A percentile compares a stretch with the other conserved stretches of the same genome.
These are phyloP conservation scores for Tetranychus piercei DNA, from an alignment of 2,888 invertebrate species.

Conservation along the genomic window DNA sequence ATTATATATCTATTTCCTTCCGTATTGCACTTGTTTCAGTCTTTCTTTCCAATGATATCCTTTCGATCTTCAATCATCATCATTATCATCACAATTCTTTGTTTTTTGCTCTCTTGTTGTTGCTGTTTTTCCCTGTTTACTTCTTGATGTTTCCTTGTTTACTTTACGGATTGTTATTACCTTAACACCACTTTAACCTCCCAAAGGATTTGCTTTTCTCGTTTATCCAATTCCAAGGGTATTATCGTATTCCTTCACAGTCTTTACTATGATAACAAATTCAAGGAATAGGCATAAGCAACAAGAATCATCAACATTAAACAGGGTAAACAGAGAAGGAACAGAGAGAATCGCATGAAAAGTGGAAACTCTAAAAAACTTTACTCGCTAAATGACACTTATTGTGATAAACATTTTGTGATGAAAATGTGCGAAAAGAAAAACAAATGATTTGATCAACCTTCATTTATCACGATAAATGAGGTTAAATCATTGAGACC, in stretches of 20 bases:
- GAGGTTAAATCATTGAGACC: too few species aligned
- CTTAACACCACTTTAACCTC: background rate
- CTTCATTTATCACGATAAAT: too few species aligned
- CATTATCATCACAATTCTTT: background rate
- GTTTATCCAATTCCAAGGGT: background rate
- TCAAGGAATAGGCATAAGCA: background rate
- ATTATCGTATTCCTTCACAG: background rate
- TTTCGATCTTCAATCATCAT: background rate
- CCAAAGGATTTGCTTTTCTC: background rate
- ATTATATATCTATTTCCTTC: background rate
- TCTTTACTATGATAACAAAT: background rate
- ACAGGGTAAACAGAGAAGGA: background rate
- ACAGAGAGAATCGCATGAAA: too few species aligned
- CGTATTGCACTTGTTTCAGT: background rate
- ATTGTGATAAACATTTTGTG: too few species aligned
- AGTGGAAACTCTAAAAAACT: too few species aligned
- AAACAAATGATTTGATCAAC: too few species aligned
- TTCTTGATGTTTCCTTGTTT: background rate
- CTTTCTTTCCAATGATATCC: background rate
- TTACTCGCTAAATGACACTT: too few species aligned
- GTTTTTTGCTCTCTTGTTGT: background rate
- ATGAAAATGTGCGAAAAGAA: too few species aligned
- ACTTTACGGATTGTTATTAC: background rate
- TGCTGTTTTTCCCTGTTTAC: background rate
- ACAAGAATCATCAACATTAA: background rate